phyloP scores from a whole-genome alignment of 2,797 vertebrate species.

The Manis javanica region DNA sequence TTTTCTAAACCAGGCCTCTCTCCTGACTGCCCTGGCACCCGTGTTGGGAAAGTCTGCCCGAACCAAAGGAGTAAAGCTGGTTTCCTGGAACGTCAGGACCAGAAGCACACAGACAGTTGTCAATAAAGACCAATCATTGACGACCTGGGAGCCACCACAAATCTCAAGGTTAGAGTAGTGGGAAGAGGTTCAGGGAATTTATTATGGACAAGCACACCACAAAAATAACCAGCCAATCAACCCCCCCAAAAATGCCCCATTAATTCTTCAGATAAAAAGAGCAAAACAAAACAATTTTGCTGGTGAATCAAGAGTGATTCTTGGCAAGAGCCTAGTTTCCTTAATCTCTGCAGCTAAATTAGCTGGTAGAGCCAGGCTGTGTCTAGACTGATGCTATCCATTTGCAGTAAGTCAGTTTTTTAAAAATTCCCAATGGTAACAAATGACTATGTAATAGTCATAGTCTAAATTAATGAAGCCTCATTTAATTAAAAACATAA shows the following conservation, averaged over 20 bases:
- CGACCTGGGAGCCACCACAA: background rate
- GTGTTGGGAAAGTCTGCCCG: background rate
- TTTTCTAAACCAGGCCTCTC: background rate
- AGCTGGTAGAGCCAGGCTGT: background rate
- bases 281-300: background rate
- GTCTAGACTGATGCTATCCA: background rate
- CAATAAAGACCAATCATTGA: background rate
- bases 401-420: background rate
- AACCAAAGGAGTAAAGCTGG: background rate
- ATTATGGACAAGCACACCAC: background rate
- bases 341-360: background rate
- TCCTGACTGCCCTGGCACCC: background rate
- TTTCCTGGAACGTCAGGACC: constrained; percentile 32
- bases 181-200: background rate
- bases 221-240: background rate
- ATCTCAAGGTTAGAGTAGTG: constrained; percentile 6
- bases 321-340: background rate
- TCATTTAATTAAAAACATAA: constrained; percentile 12
- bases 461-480: background rate
- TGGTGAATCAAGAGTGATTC: constrained; percentile 11
- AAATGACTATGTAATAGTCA: background rate
- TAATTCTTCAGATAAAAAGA: background rate
- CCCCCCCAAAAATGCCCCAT: background rate
- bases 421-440: background rate
- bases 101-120: background rate